Conservation (phyloP, 2,888 invertebrate genomes). For the Tachina grossa region DNA sequence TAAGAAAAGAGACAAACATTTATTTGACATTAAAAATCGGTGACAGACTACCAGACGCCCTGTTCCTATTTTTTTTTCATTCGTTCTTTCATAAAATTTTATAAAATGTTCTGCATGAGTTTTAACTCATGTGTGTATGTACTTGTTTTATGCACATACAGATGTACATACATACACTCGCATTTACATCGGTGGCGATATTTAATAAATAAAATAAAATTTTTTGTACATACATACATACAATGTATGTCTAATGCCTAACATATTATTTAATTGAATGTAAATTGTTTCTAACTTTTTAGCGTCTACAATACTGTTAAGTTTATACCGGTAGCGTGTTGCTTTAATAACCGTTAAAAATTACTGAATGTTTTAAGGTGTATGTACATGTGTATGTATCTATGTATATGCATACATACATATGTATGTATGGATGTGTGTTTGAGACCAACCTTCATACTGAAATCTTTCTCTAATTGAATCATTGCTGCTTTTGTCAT, state of each 20-base stretch:
- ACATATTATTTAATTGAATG: constrained; percentile 9
- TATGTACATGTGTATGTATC: too few species aligned
- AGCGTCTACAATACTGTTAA: constrained; percentile 27
- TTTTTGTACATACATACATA: neutral
- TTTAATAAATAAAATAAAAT: too few species aligned
- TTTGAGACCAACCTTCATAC: constrained; percentile 38
- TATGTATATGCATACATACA: too few species aligned
- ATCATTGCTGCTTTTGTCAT: constrained; percentile 11
- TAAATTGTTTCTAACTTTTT: neutral
- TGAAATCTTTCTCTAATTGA: neutral
- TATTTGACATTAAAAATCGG: too few species aligned
- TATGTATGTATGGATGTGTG: neutral
- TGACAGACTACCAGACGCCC: too few species aligned
- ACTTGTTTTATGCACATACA: too few species aligned
- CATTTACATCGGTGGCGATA: neutral
- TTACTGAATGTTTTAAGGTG: constrained; percentile 31
- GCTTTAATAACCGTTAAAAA: constrained; percentile 11
- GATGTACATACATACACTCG: neutral
- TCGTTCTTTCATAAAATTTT: too few species aligned
- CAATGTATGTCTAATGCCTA: neutral
- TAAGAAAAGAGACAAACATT: too few species aligned
- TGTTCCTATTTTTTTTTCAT: too few species aligned
- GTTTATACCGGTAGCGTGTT: neutral
- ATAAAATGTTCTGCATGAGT: too few species aligned
- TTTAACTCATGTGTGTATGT: too few species aligned